phyloP scores from a whole-genome alignment of 2,888 invertebrate species.

The Meliscaeva auricollis region DNA sequence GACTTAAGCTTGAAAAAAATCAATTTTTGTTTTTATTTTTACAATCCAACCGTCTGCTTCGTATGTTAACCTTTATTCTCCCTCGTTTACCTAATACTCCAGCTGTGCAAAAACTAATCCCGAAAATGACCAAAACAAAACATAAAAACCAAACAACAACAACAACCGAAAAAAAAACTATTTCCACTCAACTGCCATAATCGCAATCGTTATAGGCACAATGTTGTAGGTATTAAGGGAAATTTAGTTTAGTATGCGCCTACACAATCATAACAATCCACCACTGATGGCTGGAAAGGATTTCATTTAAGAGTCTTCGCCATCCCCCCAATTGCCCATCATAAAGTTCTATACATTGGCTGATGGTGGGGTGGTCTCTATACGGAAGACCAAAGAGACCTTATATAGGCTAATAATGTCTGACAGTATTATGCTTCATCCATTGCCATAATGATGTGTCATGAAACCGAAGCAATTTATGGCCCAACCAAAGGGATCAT shows the following conservation, averaged over 20 bases:
- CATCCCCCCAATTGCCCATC: neutral
- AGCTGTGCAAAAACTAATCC: slow-evolving; percentile 25
- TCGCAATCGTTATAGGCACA: slow-evolving; percentile 56
- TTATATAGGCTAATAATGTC: slow-evolving; percentile 55
- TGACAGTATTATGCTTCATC: slow-evolving; percentile 66
- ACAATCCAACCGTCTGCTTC: slow-evolving; percentile 12
- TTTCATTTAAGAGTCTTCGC: slow-evolving; percentile 38
- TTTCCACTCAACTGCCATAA: slow-evolving; percentile 42
- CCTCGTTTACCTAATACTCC: slow-evolving; percentile 33
- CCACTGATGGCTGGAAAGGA: slow-evolving; percentile 43
- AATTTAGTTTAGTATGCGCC: slow-evolving; percentile 39
- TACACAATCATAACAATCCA: slow-evolving; percentile 48
- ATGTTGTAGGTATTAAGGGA: slow-evolving; percentile 31
- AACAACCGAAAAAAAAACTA: slow-evolving; percentile 4
- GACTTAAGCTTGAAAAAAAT: no score
- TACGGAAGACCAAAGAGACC: neutral
- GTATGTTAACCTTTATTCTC: neutral
- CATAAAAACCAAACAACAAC: slow-evolving; percentile 4
- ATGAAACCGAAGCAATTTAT: slow-evolving; percentile 74
- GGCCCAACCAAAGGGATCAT: slow-evolving; percentile 72
- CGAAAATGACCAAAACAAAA: slow-evolving; percentile 38
- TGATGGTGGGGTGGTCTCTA: no score
- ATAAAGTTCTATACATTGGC: neutral
- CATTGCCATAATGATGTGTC: slow-evolving; percentile 73
- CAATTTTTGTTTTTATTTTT: no score